Conservation (phyloP, 2,888 invertebrate genomes). For the Caenorhabditis zanzibari region DNA sequence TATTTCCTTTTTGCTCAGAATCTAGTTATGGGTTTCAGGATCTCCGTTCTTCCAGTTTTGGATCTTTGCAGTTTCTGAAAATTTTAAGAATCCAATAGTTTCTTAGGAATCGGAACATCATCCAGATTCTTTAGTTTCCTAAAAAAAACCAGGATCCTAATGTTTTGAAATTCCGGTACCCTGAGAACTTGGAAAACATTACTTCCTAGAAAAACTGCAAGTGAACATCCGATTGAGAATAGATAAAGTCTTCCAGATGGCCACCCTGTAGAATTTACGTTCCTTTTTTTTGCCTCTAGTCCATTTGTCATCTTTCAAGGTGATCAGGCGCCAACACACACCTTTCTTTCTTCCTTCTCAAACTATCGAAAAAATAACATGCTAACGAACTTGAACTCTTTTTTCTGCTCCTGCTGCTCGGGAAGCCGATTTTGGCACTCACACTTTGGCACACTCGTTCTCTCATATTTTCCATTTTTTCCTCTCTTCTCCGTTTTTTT, state of each 20-base stretch:
- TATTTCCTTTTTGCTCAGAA: background rate
- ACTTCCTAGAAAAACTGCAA: background rate
- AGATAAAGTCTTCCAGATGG: conserved; percentile 2
- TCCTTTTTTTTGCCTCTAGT: background rate
- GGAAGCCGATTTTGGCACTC: background rate
- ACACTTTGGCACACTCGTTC: conserved; percentile 33
- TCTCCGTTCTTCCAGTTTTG: too few relatives aligned
- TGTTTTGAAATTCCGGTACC: too few relatives aligned
- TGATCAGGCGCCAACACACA: background rate
- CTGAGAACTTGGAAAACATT: too few relatives aligned
- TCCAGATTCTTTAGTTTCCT: too few relatives aligned
- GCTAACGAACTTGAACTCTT: conserved; percentile 3
- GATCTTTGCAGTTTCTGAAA: too few relatives aligned
- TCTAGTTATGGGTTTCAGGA: too few relatives aligned
- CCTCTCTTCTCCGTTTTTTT: conserved; percentile 5
- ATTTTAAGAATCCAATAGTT: too few relatives aligned
- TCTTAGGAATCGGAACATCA: too few relatives aligned
- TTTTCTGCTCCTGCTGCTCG: background rate
- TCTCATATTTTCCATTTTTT: conserved; percentile 15
- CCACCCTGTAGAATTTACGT: conserved; percentile 1
- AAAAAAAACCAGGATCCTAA: too few relatives aligned
- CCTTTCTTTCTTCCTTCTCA: conserved; percentile 2
- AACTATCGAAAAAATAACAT: background rate
- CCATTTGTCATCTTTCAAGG: conserved; percentile 11
- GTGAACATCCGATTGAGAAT: background rate